A percentile compares a stretch with the other conserved stretches of the same genome.
Evolutionary conservation across 2,888 invertebrate species (phyloP).

Genomic region (Apeira syringaria): DNA sequence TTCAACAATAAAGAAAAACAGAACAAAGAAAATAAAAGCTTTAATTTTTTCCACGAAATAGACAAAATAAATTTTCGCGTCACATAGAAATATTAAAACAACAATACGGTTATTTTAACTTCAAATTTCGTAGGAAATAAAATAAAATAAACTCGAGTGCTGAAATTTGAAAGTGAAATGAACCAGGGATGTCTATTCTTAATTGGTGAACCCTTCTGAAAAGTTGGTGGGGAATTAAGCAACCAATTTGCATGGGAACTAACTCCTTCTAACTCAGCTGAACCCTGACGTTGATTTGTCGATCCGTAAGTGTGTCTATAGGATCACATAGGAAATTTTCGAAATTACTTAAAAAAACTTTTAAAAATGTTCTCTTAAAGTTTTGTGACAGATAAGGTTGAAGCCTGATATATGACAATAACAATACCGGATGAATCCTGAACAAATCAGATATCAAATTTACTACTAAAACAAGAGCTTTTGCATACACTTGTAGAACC

Average conservation of each 20-base stretch:
- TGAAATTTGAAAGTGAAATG: constrained; percentile 69
- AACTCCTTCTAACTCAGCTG: constrained; percentile 25
- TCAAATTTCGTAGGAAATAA: constrained; percentile 18
- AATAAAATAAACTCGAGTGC: constrained; percentile 34
- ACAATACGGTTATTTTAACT: constrained; percentile 16
- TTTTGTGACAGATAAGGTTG: no score
- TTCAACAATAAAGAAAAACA: not conserved
- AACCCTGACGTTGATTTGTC: constrained; percentile 8
- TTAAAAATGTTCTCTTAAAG: no score
- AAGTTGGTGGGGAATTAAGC: constrained; percentile 62
- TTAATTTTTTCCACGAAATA: not conserved
- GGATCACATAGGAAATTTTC: no score
- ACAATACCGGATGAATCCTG: no score
- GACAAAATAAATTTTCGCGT: constrained; percentile 7
- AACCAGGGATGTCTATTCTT: constrained; percentile 53
- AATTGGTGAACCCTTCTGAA: constrained; percentile 65
- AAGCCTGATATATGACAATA: no score
- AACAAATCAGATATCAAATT: no score
- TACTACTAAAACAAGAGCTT: no score
- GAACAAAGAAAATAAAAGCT: constrained; percentile 10
- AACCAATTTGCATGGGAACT: constrained; percentile 60
- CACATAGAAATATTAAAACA: constrained; percentile 9
- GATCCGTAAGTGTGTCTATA: no score
- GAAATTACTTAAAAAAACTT: no score
- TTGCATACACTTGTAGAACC: no score